phyloP scores from a whole-genome alignment of 1,140 invertebrate genomes.

The Halictus rubicundus region DNA sequence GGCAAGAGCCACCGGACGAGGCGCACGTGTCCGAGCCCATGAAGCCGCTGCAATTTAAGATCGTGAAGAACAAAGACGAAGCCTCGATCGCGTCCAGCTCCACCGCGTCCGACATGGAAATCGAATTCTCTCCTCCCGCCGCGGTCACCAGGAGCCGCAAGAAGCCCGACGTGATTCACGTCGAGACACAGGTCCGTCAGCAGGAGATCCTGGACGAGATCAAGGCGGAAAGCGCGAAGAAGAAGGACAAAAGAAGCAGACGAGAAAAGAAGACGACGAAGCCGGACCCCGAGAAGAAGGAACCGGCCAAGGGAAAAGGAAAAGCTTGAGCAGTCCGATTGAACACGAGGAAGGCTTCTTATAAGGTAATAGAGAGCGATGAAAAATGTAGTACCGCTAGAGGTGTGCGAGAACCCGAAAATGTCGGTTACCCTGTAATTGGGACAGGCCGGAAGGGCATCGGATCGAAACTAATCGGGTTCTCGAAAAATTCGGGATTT shows the following conservation, averaged over 20 bases:
- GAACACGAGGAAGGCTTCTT: neutral
- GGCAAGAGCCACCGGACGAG: constrained; percentile 55
- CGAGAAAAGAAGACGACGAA: neutral
- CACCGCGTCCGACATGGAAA: constrained; percentile 77
- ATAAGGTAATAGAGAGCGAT: neutral
- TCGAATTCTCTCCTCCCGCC: constrained; percentile 77
- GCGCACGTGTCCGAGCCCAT: constrained; percentile 66
- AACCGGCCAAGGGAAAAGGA: neutral
- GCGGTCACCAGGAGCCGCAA: constrained; percentile 69
- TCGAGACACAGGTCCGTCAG: constrained; percentile 76
- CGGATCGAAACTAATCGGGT: no score
- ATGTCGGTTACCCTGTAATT: no score
- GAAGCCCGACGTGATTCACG: constrained; percentile 76
- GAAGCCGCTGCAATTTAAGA: constrained; percentile 77
- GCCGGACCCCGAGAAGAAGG: constrained; percentile 5
- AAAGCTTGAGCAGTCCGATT: neutral
- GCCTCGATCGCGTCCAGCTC: constrained; percentile 68
- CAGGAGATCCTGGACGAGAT: constrained; percentile 74
- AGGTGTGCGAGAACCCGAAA: no score
- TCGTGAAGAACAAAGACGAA: constrained; percentile 71
- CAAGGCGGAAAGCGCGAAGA: constrained; percentile 45
- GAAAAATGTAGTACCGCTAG: no score
- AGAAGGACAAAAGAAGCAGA: constrained; percentile 38
- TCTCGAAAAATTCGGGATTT: no score
- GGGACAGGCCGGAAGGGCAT: no score